Evolutionary conservation across 2,797 vertebrate species (phyloP).

Genomic region (Macroramphosus scolopax): DNA sequence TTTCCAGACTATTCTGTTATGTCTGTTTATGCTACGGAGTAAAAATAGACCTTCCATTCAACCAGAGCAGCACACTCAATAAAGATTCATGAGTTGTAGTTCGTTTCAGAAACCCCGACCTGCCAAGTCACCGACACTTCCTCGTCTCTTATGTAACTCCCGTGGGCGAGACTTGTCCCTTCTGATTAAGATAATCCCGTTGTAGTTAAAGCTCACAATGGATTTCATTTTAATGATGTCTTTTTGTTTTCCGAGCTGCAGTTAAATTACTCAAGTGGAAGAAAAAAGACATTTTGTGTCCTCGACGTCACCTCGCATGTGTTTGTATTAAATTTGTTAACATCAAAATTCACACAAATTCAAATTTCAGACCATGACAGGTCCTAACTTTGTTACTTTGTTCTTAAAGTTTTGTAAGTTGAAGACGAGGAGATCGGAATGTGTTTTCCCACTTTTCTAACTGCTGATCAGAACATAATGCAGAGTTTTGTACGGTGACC

Average conservation of each 20-base stretch:
- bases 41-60: constrained; percentile 45
- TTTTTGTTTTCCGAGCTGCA: too few species aligned
- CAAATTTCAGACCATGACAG: too few species aligned
- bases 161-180: constrained; percentile 20
- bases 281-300: too few species aligned
- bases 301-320: neutral
- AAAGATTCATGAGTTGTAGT: constrained; percentile 26
- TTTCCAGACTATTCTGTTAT: constrained; percentile 48
- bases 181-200: constrained; percentile 45
- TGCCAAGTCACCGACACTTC: constrained; percentile 21
- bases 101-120: constrained; percentile 37
- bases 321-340: too few species aligned
- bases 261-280: too few species aligned
- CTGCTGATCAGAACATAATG: too few species aligned
- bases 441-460: too few species aligned
- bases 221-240: constrained; percentile 23
- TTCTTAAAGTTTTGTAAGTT: too few species aligned
- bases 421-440: too few species aligned
- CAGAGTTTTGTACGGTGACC: too few species aligned
- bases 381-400: too few species aligned
- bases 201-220: constrained; percentile 11
- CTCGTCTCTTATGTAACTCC: constrained; percentile 34
- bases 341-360: too few species aligned
- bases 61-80: constrained; percentile 11
- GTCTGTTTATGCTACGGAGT: constrained; percentile 21